Evolutionary conservation across 2,888 invertebrate species (phyloP).

Genomic region (Cantharis rustica): DNA sequence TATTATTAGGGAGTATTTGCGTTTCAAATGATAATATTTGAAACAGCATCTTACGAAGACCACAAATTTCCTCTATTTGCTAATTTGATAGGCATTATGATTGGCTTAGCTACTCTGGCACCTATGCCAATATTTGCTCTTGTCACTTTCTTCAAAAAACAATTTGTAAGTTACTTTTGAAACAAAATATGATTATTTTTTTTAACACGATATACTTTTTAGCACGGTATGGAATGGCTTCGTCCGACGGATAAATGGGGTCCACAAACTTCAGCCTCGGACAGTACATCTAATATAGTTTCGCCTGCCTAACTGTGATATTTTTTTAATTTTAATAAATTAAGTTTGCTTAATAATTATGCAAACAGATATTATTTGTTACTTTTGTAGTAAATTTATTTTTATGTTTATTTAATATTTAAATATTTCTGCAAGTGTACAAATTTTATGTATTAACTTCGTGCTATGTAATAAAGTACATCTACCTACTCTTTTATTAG

Average conservation of each 20-base stretch:
- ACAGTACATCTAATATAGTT: conserved; percentile 31
- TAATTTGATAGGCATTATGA: conserved; percentile 70
- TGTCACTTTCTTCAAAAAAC: conserved; percentile 54
- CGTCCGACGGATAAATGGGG: conserved; percentile 60
- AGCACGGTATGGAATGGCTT: conserved; percentile 61
- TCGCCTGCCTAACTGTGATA: conserved; percentile 6
- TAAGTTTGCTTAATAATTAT: neutral
- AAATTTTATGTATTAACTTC: neutral
- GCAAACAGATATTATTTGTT: neutral
- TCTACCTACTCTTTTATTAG: neutral
- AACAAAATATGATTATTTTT: neutral
- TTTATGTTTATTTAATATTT: neutral
- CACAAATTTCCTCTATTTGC: conserved; percentile 75
- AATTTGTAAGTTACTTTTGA: conserved; percentile 51
- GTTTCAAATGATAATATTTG: conserved; percentile 73
- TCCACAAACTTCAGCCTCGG: conserved; percentile 50
- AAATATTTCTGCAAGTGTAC: neutral
- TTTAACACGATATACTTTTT: conserved; percentile 34
- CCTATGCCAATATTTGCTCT: conserved; percentile 70
- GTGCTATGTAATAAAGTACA: neutral
- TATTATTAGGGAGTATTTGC: conserved; percentile 69
- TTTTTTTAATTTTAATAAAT: neutral
- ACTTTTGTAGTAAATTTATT: neutral
- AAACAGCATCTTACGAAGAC: conserved; percentile 65
- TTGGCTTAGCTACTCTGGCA: conserved; percentile 71